A percentile compares a stretch with the other conserved stretches of the same genome.
Conservation (phyloP, 2,797 vertebrate species). For the Gymnoscopelus braueri region DNA sequence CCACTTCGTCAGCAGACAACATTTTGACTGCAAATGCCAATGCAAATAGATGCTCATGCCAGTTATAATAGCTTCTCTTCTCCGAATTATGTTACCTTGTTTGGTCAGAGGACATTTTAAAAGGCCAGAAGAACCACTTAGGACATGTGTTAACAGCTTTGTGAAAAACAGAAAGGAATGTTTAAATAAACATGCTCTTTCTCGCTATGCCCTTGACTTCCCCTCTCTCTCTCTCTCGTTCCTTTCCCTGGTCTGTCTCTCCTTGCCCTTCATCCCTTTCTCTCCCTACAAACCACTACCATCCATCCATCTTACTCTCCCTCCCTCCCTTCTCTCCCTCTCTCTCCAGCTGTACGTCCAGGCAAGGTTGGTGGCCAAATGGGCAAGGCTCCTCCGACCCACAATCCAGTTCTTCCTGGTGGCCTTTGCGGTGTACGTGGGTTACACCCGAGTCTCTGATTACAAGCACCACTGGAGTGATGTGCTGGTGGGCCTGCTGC, state of each 20-base stretch:
- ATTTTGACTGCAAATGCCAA: neutral
- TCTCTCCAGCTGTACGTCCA: slow-evolving; percentile 88
- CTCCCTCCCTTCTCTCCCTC: neutral
- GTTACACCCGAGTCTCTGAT: slow-evolving; percentile 91
- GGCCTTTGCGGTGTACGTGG: slow-evolving; percentile 91
- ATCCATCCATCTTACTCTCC: neutral
- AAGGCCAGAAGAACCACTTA: slow-evolving; percentile 13
- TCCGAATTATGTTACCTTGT: slow-evolving; percentile 2
- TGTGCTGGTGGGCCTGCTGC: slow-evolving; percentile 89
- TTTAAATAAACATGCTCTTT: neutral
- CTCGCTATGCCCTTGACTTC: neutral
- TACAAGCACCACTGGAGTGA: slow-evolving; percentile 97
- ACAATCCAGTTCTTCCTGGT: slow-evolving; percentile 93
- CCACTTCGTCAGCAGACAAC: slow-evolving; percentile 9
- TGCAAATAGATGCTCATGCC: neutral
- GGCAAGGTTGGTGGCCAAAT: slow-evolving; percentile 86
- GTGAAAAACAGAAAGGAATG: slow-evolving; percentile 8
- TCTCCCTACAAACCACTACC: neutral
- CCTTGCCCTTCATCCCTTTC: neutral
- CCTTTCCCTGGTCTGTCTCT: slow-evolving; percentile 3
- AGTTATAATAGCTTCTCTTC: neutral
- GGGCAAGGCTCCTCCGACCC: slow-evolving; percentile 89
- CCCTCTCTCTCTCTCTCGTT: neutral
- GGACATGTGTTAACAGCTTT: slow-evolving; percentile 16
- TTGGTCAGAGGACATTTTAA: slow-evolving; percentile 16